Evolutionary conservation across 2,113 vertebrate genomes (phyloP).

Genomic region (Oriolus oriolus): DNA sequence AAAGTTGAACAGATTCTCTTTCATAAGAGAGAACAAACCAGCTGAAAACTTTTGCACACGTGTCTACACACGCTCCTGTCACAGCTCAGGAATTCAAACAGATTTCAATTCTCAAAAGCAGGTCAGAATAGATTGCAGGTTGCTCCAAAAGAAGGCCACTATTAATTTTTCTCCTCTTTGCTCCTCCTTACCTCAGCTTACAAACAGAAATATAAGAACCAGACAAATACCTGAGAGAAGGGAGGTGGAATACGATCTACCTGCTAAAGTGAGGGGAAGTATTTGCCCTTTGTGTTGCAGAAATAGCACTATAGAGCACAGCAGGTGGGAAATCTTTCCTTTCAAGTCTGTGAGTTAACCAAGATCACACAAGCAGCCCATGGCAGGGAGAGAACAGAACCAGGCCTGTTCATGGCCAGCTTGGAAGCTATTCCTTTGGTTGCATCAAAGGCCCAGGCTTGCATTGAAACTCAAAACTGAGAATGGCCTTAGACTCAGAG

Average conservation of each 20-base stretch:
- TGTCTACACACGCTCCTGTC: constrained; percentile 24
- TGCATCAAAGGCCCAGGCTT: not conserved
- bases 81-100: constrained; percentile 47
- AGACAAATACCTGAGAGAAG: not conserved
- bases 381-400: not conserved
- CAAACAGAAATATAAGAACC: not conserved
- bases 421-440: not conserved
- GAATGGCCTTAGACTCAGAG: not conserved
- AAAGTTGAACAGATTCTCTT: not conserved
- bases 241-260: not conserved
- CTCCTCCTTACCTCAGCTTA: not conserved
- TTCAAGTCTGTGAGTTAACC: constrained; percentile 12
- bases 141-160: not conserved
- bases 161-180: not conserved
- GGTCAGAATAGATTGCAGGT: constrained; percentile 11
- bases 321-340: constrained; percentile 10
- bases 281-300: not conserved
- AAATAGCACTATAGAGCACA: not conserved
- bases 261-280: not conserved
- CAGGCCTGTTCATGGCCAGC: not conserved
- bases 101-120: constrained; percentile 13
- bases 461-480: not conserved
- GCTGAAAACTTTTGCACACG: not conserved
- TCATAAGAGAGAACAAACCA: constrained; percentile 6
- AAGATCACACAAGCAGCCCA: constrained; percentile 9